Evolutionary conservation across 92 coral and sea anemone species (phyloP).

Genomic region (Diadumene lineata): DNA sequence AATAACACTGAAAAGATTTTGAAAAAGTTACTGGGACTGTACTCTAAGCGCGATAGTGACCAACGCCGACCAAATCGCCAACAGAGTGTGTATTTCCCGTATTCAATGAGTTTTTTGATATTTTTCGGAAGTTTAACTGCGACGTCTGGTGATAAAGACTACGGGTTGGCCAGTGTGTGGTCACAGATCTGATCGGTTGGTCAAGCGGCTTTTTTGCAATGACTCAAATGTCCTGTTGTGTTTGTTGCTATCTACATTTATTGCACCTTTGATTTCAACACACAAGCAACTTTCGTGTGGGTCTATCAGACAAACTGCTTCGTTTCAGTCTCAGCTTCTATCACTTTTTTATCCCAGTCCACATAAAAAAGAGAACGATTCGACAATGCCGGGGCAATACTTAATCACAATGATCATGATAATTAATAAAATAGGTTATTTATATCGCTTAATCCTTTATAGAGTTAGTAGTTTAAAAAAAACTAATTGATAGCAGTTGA

Average conservation of each 20-base stretch:
- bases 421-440: too few relatives aligned
- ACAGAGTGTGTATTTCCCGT: constrained; percentile 12
- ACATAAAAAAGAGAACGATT: too few relatives aligned
- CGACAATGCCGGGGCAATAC: too few relatives aligned
- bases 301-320: neutral
- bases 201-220: constrained; percentile 30
- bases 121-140: constrained; percentile 28
- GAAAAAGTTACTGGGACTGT: neutral
- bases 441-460: too few relatives aligned
- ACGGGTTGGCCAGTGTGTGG: constrained; percentile 36
- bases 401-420: too few relatives aligned
- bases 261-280: constrained; percentile 24
- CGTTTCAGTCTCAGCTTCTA: too few relatives aligned
- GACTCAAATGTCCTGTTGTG: constrained; percentile 32
- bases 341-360: too few relatives aligned
- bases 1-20: constrained; percentile 17
- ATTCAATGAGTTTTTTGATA: constrained; percentile 26
- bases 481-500: too few relatives aligned
- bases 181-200: constrained; percentile 23
- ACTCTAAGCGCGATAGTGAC: neutral
- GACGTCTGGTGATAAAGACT: constrained; percentile 35
- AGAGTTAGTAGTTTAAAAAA: too few relatives aligned
- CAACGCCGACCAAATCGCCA: constrained; percentile 5
- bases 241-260: constrained; percentile 9
- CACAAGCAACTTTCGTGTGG: neutral